Base-by-base conservation (phyloP, 2,888 invertebrate species). In the Pterobdella sp. region DNA sequence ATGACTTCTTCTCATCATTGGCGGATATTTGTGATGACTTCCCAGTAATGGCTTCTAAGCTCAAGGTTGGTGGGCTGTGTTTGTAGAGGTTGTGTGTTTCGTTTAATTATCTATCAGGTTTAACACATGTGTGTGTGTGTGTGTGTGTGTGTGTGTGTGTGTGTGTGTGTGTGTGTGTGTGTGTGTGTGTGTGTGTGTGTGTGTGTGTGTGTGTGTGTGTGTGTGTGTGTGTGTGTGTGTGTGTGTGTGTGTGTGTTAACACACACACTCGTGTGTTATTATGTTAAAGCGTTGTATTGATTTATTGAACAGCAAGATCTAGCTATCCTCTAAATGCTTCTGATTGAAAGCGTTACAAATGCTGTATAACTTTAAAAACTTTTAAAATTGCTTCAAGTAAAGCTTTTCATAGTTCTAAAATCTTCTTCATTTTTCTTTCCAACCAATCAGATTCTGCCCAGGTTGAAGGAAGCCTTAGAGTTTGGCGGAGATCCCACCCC, bases 401-500 rank as follows among this genome's bases (percentile, higher is more conserved):
- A n/a, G n/a, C n/a, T n/a, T n/a, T n/a, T n/a, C n/a, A n/a, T n/a
- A n/a, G n/a, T n/a, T n/a, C n/a, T n/a, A n/a, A n/a, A n/a, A n/a
- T n/a, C n/a, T n/a, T n/a, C n/a, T n/a, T n/a, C n/a, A n/a, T n/a
- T n/a, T n/a, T n/a, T n/a, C n/a, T n/a, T n/a, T n/a, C n/a, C n/a
- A n/a, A n/a, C n/a, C n/a, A n/a, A n/a, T n/a, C n/a, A 96, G 86
- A 94, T 98, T 78, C 87, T 98, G 79, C 97, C 97, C 0, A 94
- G 94, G 83, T 84, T 98, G 75, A 72, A 96, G 78, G 91, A 93
- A 75, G 94, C 96, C 0, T 97, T 94, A 82, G 94, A 98, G 81
- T 97, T 93, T 85, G n/a, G n/a, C n/a, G 95, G 96, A 4, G 95
- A 95, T 85, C 95, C 96, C 56, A 97, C 97, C 0, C 93, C 95